Evolutionary conservation across 92 coral and sea anemone species (phyloP).

Genomic region (Scolanthus callimorphus): DNA sequence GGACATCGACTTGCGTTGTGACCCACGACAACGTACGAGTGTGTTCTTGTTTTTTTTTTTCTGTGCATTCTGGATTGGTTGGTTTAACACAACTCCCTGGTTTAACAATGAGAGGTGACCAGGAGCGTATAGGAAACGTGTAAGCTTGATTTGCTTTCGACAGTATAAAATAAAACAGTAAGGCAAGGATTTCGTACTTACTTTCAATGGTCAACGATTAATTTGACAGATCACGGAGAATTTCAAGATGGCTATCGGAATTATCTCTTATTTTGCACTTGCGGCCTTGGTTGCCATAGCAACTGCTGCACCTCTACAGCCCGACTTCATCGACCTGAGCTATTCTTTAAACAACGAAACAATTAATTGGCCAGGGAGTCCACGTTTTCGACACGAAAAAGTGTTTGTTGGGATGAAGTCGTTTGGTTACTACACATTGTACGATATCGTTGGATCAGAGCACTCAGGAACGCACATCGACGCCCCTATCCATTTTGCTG

Average conservation of each 20-base stretch:
- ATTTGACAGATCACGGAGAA: no score
- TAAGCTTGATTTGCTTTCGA: no score
- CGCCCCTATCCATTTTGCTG: slow-evolving; percentile 66
- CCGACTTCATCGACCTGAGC: neutral
- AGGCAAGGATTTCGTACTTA: no score
- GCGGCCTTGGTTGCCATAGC: neutral
- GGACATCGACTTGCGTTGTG: no score
- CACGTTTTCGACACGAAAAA: neutral
- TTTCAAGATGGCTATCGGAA: neutral
- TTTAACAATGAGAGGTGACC: no score
- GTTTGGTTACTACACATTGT: neutral
- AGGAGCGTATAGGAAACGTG: no score
- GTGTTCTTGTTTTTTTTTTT: no score
- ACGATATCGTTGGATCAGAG: neutral
- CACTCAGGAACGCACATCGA: slow-evolving; percentile 65
- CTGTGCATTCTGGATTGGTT: no score
- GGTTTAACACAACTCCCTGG: no score
- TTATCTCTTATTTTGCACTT: neutral
- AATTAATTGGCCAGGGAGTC: neutral
- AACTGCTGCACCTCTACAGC: neutral
- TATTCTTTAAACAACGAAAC: neutral
- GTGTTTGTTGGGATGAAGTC: neutral
- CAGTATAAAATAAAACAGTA: no score
- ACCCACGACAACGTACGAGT: no score
- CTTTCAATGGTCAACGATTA: no score